A percentile compares a stretch with the other conserved stretches of the same genome.
phyloP scores from a whole-genome alignment of 2,888 invertebrate genomes.

The Xanthorhoe designata region DNA sequence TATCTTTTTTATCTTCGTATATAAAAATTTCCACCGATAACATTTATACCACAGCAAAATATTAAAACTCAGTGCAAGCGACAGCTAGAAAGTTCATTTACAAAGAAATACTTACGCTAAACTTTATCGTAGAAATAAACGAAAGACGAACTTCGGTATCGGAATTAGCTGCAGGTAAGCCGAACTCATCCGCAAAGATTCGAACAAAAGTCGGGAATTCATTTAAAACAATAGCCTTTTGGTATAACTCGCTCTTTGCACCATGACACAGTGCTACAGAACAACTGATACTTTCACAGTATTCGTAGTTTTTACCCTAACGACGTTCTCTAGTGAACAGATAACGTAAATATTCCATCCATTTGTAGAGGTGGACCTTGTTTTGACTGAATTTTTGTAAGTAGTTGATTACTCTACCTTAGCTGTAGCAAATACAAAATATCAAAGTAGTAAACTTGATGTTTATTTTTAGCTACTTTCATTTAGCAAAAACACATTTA shows the following conservation, averaged over 20 bases:
- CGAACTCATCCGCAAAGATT: constrained; percentile 51
- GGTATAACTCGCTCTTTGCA: constrained; percentile 57
- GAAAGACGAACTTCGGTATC: constrained; percentile 44
- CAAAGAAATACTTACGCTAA: constrained; percentile 18
- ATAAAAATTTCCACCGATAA: too few relatives aligned
- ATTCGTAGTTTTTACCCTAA: too few relatives aligned
- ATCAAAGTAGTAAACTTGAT: too few relatives aligned
- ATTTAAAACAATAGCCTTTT: constrained; percentile 68
- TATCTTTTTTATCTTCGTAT: too few relatives aligned
- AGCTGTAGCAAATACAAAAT: too few relatives aligned
- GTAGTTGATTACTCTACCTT: too few relatives aligned
- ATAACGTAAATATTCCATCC: too few relatives aligned
- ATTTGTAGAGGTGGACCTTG: too few relatives aligned
- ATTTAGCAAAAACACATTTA: too few relatives aligned
- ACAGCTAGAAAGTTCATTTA: constrained; percentile 1
- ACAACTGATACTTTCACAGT: neutral
- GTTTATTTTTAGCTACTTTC: too few relatives aligned
- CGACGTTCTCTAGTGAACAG: too few relatives aligned
- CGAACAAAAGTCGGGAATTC: constrained; percentile 59
- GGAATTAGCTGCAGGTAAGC: constrained; percentile 61
- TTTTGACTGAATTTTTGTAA: too few relatives aligned
- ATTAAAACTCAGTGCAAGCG: constrained; percentile 1
- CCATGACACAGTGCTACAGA: constrained; percentile 12
- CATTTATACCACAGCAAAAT: neutral
- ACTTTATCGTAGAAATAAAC: constrained; percentile 15